These are phyloP conservation scores for Epinephelus fuscoguttatus DNA, from an alignment of 2,113 vertebrate species.

Conservation along the genomic window DNA sequence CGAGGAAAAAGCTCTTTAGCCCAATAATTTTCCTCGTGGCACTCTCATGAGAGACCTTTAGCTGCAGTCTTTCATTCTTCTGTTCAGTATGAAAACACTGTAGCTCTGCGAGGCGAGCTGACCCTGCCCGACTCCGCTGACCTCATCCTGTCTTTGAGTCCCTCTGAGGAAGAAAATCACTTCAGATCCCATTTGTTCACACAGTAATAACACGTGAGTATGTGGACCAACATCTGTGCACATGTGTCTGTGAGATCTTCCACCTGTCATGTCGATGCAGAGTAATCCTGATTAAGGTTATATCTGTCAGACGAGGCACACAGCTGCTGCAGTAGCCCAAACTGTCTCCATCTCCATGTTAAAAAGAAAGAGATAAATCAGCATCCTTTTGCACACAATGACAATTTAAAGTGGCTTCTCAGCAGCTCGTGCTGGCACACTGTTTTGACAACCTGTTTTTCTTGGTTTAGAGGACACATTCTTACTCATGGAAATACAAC, in stretches of 20 bases:
- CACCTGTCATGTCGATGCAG: constrained; percentile 36
- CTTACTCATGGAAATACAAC: not conserved
- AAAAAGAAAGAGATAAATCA: constrained; percentile 3
- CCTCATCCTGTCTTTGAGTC: constrained; percentile 15
- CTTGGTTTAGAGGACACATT: not conserved
- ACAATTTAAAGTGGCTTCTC: constrained; percentile 14
- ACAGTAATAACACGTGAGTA: not conserved
- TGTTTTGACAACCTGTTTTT: not conserved
- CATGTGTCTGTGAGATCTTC: constrained; percentile 1
- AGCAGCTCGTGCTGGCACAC: not conserved
- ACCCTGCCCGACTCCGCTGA: constrained; percentile 9
- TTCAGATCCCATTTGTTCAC: constrained; percentile 44
- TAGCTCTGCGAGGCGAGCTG: not conserved
- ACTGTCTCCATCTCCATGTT: not conserved
- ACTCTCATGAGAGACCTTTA: constrained; percentile 1
- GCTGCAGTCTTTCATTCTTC: constrained; percentile 8
- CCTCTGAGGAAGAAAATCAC: constrained; percentile 31
- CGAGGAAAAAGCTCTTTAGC: constrained; percentile 25
- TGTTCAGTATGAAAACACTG: not conserved
- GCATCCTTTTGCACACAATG: not conserved
- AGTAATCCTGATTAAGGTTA: constrained; percentile 46
- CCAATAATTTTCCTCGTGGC: constrained; percentile 30
- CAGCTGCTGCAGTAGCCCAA: constrained; percentile 24
- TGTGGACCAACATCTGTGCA: not conserved
- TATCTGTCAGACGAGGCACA: constrained; percentile 21